Base-by-base conservation (phyloP, 2,888 invertebrate species). In the Lissocephala sabroskyi region DNA sequence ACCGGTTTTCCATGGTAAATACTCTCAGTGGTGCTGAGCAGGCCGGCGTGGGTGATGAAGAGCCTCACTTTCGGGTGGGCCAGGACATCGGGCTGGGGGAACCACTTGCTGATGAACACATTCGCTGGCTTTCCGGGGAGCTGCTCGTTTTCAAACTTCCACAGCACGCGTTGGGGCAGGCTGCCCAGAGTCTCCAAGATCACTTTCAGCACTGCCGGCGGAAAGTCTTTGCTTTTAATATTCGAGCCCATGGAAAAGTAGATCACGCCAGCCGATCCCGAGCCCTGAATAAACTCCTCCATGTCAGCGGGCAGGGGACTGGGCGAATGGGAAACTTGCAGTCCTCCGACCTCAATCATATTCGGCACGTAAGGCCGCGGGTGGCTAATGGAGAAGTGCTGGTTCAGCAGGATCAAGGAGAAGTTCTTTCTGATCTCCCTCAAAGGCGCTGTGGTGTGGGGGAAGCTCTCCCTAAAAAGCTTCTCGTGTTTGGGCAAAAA, bases 161-260 rank as follows among this genome's bases (percentile, higher is more conserved):
- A 86, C 4, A 86, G 46, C 0, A 86, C 82, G 14, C 78, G 55
- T 29, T 79, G 74, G 1, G 75, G 70, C 2, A 81, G 29, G 2
- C 49, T 62, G 17, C 61, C 62, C 7, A 79, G 62, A 0, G 70
- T 59, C 29, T 65, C 52, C 1, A 79, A 17, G 2, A 80, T 13
- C 9, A 65, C 54, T n/a, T 77, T 43, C 1, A 56, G 61, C 29
- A 58, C 73, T 3, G 79, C 67, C 0, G 30, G 19, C 0, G 79
- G 77, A 2, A 84, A 49, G 49, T 64, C 63, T 35, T 65, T 79
- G 26, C 78, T 62, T 28, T 71, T 73, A 0, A 84, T 35, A 62
- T 82, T 84, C 0, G 83, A 82, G 2, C 87, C 87, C 66, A 87
- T 68, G 0, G 86, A 84, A 52, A 86, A 86, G 52, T 85, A 84